These are phyloP conservation scores for Acleris literana DNA, from an alignment of 2,888 invertebrate genomes.

Conservation along the genomic window DNA sequence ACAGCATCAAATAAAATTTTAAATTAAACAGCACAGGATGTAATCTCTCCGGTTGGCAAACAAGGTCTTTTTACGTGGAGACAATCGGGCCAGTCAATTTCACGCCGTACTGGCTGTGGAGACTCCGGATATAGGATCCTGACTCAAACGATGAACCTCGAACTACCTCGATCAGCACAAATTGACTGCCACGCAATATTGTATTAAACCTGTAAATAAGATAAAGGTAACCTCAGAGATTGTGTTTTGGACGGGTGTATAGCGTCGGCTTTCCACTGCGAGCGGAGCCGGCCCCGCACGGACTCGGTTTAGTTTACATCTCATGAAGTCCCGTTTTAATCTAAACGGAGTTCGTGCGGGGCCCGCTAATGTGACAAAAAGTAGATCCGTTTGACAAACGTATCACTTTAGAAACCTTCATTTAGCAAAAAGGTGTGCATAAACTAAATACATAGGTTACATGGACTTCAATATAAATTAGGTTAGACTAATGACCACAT, in stretches of 20 bases:
- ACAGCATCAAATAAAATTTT: conserved; percentile 4
- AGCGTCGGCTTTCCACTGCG: too few species aligned
- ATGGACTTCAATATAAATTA: too few species aligned
- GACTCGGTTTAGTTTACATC: too few species aligned
- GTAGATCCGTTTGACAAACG: too few species aligned
- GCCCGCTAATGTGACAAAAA: too few species aligned
- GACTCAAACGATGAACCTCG: conserved; percentile 39
- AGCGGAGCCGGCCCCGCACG: too few species aligned
- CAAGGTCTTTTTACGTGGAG: conserved; percentile 39
- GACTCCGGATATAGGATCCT: conserved; percentile 39
- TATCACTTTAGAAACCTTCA: too few species aligned
- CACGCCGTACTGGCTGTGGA: conserved; percentile 40
- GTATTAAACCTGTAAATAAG: conserved; percentile 37
- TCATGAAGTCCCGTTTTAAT: too few species aligned
- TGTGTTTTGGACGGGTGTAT: background rate
- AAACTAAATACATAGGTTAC: too few species aligned
- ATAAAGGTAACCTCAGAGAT: conserved; percentile 16
- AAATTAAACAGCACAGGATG: conserved; percentile 24
- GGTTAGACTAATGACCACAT: too few species aligned
- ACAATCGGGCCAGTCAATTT: conserved; percentile 46
- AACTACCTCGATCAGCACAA: conserved; percentile 37
- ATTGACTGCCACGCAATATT: conserved; percentile 40
- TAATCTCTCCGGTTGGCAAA: conserved; percentile 38
- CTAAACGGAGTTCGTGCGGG: too few species aligned
- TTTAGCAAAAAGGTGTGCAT: too few species aligned